These are phyloP conservation scores for Callyntrura sp. DNA, from an alignment of 2,888 invertebrate genomes.

Conservation along the genomic window DNA sequence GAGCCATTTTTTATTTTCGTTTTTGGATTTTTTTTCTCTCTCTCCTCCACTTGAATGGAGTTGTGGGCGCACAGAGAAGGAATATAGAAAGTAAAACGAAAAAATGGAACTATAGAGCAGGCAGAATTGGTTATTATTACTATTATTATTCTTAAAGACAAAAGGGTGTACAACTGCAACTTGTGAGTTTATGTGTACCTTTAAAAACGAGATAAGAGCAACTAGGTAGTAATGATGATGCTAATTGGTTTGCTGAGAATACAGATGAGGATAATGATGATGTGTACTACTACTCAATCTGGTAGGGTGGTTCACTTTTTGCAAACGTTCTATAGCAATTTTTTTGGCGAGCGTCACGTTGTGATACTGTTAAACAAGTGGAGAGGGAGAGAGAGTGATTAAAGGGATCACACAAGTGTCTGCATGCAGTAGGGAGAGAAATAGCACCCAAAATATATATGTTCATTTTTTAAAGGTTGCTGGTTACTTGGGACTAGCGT, in stretches of 20 bases:
- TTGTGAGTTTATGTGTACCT: background rate
- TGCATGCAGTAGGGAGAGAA: no score
- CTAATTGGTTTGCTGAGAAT: conserved; percentile 6
- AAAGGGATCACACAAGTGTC: background rate
- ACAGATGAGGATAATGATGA: background rate
- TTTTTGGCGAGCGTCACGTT: background rate
- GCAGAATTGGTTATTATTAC: no score
- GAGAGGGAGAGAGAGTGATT: background rate
- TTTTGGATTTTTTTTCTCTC: background rate
- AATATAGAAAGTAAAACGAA: conserved; percentile 45
- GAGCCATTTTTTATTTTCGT: no score
- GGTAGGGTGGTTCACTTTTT: no score
- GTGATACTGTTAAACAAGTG: no score
- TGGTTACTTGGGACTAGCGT: conserved; percentile 8
- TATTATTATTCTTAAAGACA: no score
- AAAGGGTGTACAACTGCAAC: no score
- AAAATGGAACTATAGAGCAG: conserved; percentile 3
- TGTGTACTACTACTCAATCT: no score
- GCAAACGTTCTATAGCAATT: background rate
- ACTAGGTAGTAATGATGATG: conserved; percentile 22
- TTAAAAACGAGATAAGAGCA: conserved; percentile 11
- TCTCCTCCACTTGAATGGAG: background rate
- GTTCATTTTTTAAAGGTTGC: background rate
- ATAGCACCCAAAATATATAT: background rate
- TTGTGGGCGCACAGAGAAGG: conserved; percentile 24